Base-by-base conservation (phyloP, 2,888 invertebrate genomes). In the Pelosia muscerda region DNA sequence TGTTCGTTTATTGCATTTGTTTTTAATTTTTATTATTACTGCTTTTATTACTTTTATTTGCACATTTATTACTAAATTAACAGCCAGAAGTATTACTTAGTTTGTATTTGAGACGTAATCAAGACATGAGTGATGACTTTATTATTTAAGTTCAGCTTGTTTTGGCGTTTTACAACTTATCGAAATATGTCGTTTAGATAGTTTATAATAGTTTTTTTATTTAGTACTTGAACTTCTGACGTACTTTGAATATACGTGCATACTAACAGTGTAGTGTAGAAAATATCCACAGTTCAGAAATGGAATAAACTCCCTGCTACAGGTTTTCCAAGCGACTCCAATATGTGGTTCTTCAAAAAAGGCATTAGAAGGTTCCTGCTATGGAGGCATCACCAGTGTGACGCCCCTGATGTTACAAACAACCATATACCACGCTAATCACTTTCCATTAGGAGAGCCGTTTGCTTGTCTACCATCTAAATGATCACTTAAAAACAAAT, bases 1-100 rank as follows among this genome's bases (percentile, higher is more conserved):
- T 81, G 78, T 73, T 71, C 74, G 67, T 84, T 83, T 82, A 82
- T 81, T 76, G 72, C 74, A 72, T 84, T 84, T 81, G 75, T 72
- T 73, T 65, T 63, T 67, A 68, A 69, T 72, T 74, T 63, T 54
- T n/a, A 57, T 28, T 59, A 38, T 25, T 34, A 31, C 11, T 38
- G 8, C 6, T 15, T 31, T 31, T 15, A 23, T 15, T 34, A 3
- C 6, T 34, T 59, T 34, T 15, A 10, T 59, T 38, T 59, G 23
- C 38, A 19, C 19, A 38, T 23, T 11, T 59, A 15, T 23, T 34
- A 15, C 15, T 23, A 59, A 34, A 34, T 34, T 34, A 15, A 22
- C 15, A 34, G 38, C 34, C 38, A 23, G 38, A 8, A 59, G 22
- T 59, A 25, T 59, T 2, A 19, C 19, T 59, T 38, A 38, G 31